These are phyloP conservation scores for Anser brachyrhynchus DNA, from an alignment of 2,113 vertebrate species.

Conservation along the genomic window DNA sequence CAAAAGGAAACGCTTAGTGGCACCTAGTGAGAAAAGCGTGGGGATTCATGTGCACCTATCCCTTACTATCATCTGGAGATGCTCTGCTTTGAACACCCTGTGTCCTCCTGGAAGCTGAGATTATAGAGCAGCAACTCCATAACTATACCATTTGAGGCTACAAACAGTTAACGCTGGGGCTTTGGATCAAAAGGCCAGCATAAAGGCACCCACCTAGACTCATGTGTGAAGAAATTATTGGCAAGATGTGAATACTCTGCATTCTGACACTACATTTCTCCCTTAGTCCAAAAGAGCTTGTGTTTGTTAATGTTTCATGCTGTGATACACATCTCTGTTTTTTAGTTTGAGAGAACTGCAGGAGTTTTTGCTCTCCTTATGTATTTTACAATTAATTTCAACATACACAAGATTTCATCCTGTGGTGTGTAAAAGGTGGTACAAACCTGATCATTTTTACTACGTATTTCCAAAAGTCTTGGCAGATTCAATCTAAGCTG, in stretches of 20 bases:
- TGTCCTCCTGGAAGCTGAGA: neutral
- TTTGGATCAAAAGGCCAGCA: neutral
- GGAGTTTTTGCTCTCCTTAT: neutral
- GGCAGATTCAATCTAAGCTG: neutral
- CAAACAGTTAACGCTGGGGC: neutral
- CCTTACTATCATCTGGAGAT: neutral
- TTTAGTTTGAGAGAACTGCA: neutral
- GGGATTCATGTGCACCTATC: neutral
- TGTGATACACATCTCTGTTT: neutral
- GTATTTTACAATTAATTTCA: neutral
- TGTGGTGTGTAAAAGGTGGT: neutral
- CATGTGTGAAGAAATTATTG: neutral
- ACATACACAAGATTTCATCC: neutral
- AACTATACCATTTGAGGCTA: rapidly evolving
- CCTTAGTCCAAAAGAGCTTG: neutral
- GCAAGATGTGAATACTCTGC: neutral
- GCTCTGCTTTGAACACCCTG: neutral
- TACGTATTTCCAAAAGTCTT: neutral
- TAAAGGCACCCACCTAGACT: neutral
- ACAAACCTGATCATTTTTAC: neutral
- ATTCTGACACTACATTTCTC: neutral
- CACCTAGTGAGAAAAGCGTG: neutral
- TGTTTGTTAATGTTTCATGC: neutral
- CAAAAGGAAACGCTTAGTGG: neutral
- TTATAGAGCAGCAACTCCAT: constrained; percentile 5